Evolutionary conservation across 2,888 invertebrate species (phyloP).

Genomic region (Torymus auratus): DNA sequence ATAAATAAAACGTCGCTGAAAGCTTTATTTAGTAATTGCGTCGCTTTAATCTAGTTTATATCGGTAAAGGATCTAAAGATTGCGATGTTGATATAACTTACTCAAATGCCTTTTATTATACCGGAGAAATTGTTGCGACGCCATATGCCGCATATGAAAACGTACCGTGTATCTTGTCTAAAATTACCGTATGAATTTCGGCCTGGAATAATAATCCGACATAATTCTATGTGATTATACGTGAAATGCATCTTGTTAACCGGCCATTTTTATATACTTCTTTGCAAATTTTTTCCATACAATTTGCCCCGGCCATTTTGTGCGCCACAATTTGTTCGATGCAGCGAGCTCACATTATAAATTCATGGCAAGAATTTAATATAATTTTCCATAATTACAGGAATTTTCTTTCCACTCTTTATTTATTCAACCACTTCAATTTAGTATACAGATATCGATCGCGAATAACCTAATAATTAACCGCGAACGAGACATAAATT

Average conservation of each 20-base stretch:
- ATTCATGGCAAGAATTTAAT: slow-evolving; percentile 1
- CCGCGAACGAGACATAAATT: background rate
- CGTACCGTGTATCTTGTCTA: slow-evolving; percentile 5
- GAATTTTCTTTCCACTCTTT: slow-evolving; percentile 1
- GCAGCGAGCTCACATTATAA: slow-evolving; percentile 2
- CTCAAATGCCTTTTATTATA: slow-evolving; percentile 1
- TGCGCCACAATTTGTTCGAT: slow-evolving; percentile 1
- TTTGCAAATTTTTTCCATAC: slow-evolving; percentile 4
- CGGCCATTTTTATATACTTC: slow-evolving; percentile 17
- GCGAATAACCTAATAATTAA: background rate
- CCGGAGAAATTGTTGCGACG: slow-evolving; percentile 1
- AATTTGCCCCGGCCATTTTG: slow-evolving; percentile 1
- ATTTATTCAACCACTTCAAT: slow-evolving; percentile 21
- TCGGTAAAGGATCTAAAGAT: background rate
- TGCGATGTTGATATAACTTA: background rate
- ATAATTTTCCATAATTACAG: slow-evolving; percentile 34
- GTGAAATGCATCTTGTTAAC: slow-evolving; percentile 12
- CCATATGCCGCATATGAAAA: background rate
- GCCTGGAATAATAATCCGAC: slow-evolving; percentile 11
- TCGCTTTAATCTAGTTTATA: background rate
- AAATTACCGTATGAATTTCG: slow-evolving; percentile 29
- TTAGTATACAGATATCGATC: slow-evolving; percentile 1
- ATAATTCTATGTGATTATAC: slow-evolving; percentile 37
- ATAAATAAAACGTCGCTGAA: too few species aligned
- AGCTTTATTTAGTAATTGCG: background rate